Evolutionary conservation across 2,797 vertebrate species (phyloP), one percentile per base, ranked within the genome.

Genomic region (Poliocrania exsul): DNA sequence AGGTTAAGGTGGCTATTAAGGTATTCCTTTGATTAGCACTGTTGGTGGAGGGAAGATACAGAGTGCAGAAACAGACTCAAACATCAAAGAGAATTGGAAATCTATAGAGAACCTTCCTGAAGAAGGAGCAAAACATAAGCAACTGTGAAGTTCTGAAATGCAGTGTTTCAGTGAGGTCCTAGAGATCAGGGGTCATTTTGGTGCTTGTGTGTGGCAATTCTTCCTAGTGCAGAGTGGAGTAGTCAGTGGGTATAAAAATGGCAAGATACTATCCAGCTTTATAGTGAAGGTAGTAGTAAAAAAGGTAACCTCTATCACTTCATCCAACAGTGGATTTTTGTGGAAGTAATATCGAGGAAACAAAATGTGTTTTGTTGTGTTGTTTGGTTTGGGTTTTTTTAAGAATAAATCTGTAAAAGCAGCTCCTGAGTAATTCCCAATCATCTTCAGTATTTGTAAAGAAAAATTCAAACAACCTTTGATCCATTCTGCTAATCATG

Each of bases 61-160:
- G 5, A 38, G 24, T 29, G 33, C 23, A 90, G 79, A 85, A 77
- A 62, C 46, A 74, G 58, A 84, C 57, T 29, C 56, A 25, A 75
- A 84, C 64, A 44, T 90, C 53, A 82, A 88, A 91, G 72, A n/a
- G 54, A 87, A 89, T 21, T 93, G 33, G 26, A 62, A 94, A 81
- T 53, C 61, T 72, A 12, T 37, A 74, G 18, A 88, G 24, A 62
- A 16, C 50, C 58, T 83, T 79, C 24, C 57, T 38, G 46, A 85
- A 40, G 35, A 57, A 93, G 12, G 40, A 87, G 19, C 56, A 46
- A 90, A 86, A 87, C 6, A 79, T 11, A 35, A 86, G 56, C 38
- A 79, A 54, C 58, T 38, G 44, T 64, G 64, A 91, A 83, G 38
- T 9, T 72, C 42, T 86, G 81, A 93, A 75, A 90, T 53, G 24